These are phyloP conservation scores for Papilio polytes DNA, from an alignment of 1,140 invertebrate genomes.

Conservation along the genomic window DNA sequence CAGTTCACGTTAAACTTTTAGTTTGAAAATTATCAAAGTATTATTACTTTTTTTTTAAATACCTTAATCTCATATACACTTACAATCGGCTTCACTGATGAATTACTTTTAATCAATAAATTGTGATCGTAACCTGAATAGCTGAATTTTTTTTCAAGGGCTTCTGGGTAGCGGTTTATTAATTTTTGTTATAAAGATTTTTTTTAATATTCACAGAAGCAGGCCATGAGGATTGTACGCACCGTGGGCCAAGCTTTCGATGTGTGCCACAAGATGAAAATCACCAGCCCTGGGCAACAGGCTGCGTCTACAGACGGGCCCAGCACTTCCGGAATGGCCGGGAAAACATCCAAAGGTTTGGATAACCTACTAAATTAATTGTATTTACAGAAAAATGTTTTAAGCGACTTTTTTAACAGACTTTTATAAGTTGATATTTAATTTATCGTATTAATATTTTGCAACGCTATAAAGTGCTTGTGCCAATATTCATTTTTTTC, in stretches of 20 bases:
- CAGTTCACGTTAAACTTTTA: too few species aligned
- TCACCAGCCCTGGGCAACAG: constrained; percentile 68
- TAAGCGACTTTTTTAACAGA: not conserved
- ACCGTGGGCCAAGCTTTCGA: constrained; percentile 99
- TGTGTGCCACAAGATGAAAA: constrained; percentile 97
- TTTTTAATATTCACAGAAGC: constrained; percentile 88
- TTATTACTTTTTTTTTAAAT: too few species aligned
- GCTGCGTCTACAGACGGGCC: constrained; percentile 62
- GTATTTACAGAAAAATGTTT: constrained; percentile 16
- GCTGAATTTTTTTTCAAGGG: too few species aligned
- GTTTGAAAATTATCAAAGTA: too few species aligned
- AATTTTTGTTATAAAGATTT: not conserved
- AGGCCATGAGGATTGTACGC: constrained; percentile 98
- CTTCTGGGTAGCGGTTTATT: not conserved
- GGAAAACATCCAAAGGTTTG: constrained; percentile 65
- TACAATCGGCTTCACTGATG: too few species aligned
- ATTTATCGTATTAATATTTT: not conserved
- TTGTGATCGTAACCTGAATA: too few species aligned
- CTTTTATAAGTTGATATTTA: not conserved
- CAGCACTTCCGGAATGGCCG: constrained; percentile 51
- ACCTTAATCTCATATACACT: too few species aligned
- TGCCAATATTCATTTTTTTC: not conserved
- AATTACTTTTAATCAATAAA: too few species aligned
- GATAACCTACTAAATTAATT: not conserved
- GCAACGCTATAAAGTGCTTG: not conserved